Evolutionary conservation across 2,113 vertebrate species (phyloP).

Genomic region (Ascaphus truei): DNA sequence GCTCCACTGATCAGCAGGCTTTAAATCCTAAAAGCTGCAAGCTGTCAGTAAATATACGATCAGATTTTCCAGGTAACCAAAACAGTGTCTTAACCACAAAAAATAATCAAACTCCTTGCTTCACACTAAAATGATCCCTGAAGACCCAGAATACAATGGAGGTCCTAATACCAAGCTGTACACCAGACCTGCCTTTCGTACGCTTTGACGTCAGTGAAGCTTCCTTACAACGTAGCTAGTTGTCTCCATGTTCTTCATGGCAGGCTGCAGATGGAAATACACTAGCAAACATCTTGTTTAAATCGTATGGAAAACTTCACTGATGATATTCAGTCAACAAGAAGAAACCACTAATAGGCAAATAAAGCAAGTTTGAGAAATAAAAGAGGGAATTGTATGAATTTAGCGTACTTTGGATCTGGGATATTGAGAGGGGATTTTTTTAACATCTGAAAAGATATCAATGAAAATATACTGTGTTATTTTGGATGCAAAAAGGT

Average conservation of each 20-base stretch:
- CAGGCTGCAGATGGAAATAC: neutral
- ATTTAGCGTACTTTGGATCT: too few species aligned
- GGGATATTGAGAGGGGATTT: too few species aligned
- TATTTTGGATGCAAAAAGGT: too few species aligned
- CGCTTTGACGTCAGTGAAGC: slow-evolving; percentile 11
- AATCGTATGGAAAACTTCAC: neutral
- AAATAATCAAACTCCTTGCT: slow-evolving; percentile 19
- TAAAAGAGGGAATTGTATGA: too few species aligned
- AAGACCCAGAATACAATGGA: slow-evolving; percentile 16
- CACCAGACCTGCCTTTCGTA: neutral
- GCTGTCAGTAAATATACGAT: slow-evolving; percentile 11
- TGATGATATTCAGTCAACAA: neutral
- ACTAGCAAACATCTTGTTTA: neutral
- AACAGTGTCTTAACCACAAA: slow-evolving; percentile 16
- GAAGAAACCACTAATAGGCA: too few species aligned
- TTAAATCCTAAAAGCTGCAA: slow-evolving; percentile 25
- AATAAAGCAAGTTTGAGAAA: too few species aligned
- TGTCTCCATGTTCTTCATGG: neutral
- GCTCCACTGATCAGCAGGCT: slow-evolving; percentile 12
- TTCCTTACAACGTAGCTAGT: neutral
- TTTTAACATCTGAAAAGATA: too few species aligned
- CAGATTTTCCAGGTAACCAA: slow-evolving; percentile 9
- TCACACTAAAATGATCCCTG: neutral
- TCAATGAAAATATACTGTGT: too few species aligned
- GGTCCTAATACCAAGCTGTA: neutral